Conservation (phyloP, 1,140 invertebrate species). For the Meloidogyne floridensis region DNA sequence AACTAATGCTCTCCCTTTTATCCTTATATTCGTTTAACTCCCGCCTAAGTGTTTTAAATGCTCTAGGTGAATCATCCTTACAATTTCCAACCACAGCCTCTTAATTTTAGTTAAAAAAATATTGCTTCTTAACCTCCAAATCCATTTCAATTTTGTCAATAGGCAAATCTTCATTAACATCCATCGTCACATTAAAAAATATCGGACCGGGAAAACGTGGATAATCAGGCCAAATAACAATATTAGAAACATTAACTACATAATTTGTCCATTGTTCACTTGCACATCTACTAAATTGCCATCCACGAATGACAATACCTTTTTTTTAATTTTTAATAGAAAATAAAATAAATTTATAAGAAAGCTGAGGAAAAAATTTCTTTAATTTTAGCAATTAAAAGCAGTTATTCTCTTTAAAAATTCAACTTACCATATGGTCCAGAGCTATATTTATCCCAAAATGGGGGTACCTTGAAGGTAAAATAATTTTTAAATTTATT, state of each 20-base stretch:
- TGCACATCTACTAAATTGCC: constrained; percentile 65
- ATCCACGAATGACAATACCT: constrained; percentile 62
- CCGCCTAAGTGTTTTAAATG: too few relatives aligned
- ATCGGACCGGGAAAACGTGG: constrained; percentile 65
- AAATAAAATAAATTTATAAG: not conserved
- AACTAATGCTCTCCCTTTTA: too few relatives aligned
- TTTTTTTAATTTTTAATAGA: constrained; percentile 11
- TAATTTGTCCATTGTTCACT: constrained; percentile 66
- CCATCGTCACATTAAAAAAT: constrained; percentile 66
- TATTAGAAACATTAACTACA: constrained; percentile 64
- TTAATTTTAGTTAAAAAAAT: not conserved
- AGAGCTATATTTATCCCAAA: constrained; percentile 65
- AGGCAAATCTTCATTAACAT: constrained; percentile 62
- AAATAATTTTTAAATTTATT: not conserved
- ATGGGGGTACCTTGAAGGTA: constrained; percentile 53
- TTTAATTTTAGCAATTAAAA: too few relatives aligned
- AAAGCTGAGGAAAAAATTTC: too few relatives aligned
- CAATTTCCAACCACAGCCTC: not conserved
- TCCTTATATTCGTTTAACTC: too few relatives aligned
- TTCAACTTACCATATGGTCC: constrained; percentile 54
- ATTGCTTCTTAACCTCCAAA: constrained; percentile 43
- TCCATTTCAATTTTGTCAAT: constrained; percentile 66
- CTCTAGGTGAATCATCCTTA: too few relatives aligned
- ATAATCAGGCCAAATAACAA: constrained; percentile 66
- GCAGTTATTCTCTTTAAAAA: too few relatives aligned